Conservation (phyloP, 1,140 invertebrate genomes). For the Drosophila parvula region DNA sequence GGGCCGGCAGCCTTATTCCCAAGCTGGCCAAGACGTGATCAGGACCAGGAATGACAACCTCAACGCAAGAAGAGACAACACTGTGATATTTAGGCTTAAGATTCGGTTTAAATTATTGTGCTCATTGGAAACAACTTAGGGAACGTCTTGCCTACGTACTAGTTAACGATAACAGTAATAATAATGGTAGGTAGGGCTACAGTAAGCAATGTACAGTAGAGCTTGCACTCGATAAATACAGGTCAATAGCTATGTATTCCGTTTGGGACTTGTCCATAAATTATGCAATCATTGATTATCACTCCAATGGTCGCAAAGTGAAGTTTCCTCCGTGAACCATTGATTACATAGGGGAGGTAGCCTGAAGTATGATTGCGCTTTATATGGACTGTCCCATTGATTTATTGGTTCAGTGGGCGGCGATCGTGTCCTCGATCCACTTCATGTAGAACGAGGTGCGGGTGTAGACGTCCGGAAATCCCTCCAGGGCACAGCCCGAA, state of each 20-base stretch:
- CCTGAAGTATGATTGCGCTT: constrained; percentile 3
- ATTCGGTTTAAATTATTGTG: constrained; percentile 74
- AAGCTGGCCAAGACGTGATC: constrained; percentile 30
- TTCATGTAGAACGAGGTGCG: constrained; percentile 92
- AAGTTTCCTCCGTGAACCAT: background rate
- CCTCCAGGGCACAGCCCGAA: constrained; percentile 93
- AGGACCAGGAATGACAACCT: constrained; percentile 27
- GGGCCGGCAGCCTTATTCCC: background rate
- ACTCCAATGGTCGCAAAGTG: background rate
- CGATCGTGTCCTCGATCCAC: constrained; percentile 89
- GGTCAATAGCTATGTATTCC: constrained; percentile 37
- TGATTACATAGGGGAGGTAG: constrained; percentile 11
- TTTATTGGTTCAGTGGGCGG: constrained; percentile 59
- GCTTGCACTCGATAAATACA: constrained; percentile 66
- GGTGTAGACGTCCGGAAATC: constrained; percentile 94
- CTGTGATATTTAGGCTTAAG: constrained; percentile 77
- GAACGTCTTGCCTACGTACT: constrained; percentile 67
- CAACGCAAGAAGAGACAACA: constrained; percentile 36
- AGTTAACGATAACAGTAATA: constrained; percentile 54
- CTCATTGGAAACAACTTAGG: constrained; percentile 78
- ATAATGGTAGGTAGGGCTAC: constrained; percentile 63
- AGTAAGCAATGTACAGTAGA: constrained; percentile 63
- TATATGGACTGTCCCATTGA: background rate
- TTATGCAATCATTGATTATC: constrained; percentile 3
- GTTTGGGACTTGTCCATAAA: background rate